Percentiles rank a stretch among this genome's conserved stretches.
phyloP scores from a whole-genome alignment of 2,797 vertebrate species.

The Chrysocyon brachyurus region DNA sequence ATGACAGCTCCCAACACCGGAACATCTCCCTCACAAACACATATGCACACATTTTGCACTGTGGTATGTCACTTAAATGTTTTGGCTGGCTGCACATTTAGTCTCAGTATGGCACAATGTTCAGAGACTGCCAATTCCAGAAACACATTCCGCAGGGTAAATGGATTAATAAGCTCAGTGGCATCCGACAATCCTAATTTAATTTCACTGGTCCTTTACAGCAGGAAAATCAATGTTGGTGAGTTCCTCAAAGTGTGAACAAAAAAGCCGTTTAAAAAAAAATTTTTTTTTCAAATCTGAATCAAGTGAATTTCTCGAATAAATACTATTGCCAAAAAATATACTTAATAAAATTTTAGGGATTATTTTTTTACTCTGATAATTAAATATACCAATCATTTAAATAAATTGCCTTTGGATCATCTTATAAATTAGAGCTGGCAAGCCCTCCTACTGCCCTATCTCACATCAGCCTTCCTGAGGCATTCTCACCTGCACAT shows the following conservation, averaged over 20 bases:
- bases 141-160: slow-evolving; percentile 73
- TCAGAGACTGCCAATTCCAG: slow-evolving; percentile 78
- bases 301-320: slow-evolving; percentile 68
- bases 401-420: slow-evolving; percentile 24
- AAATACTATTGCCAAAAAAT: slow-evolving; percentile 66
- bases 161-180: slow-evolving; percentile 74
- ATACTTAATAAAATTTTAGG: slow-evolving; percentile 64
- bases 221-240: not conserved
- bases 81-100: slow-evolving; percentile 74
- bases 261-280: not conserved
- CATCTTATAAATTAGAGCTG: slow-evolving; percentile 3
- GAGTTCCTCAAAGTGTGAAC: slow-evolving; percentile 46
- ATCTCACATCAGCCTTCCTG: not conserved
- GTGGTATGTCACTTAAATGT: slow-evolving; percentile 60
- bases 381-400: slow-evolving; percentile 51
- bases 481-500: not conserved
- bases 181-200: slow-evolving; percentile 76
- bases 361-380: slow-evolving; percentile 43
- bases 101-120: slow-evolving; percentile 77
- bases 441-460: not conserved
- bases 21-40: slow-evolving; percentile 51
- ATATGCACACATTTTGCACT: slow-evolving; percentile 63
- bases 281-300: slow-evolving; percentile 14
- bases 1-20: not conserved
- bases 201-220: slow-evolving; percentile 70